Base-by-base conservation (phyloP, 2,888 invertebrate genomes). In the Caenorhabditis sp. region DNA sequence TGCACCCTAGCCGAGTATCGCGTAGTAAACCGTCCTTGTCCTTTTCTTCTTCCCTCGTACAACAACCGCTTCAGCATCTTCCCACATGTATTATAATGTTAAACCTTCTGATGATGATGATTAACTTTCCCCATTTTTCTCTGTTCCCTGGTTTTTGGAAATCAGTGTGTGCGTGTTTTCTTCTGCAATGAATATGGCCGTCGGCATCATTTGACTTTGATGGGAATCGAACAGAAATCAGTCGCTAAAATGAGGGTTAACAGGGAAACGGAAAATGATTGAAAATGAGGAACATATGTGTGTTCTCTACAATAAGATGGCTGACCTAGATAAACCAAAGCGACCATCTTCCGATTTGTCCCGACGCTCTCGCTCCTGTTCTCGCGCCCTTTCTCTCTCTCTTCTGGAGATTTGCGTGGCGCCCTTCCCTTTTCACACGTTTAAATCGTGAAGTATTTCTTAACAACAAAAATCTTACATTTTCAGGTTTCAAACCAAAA, bases 101-200 rank as follows among this genome's bases (percentile, higher is more conserved):
- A n/a, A 32, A 53, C 15, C 37, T 67, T 60, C 28, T 26, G 47
- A 47, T 47, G 47, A 28, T 32, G 9, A 6, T 32, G 32, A 32
- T 32, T 32, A 32, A 32, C 32, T 32, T 22, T n/a, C 22, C 15
- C 32, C 24, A 1, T 56, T 44, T 22, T 11, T n/a, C 51, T 55
- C 18, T 72, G 50, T 61, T 24, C 15, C 50, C 74, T 74, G 74
- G 53, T 74, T 74, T 58, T 67, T 60, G 15, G 37, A 51, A 74
- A 74, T 65, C 74, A 74, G 74, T 74, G 65, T 74, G 65, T 67
- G 58, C 65, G 65, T 74, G 74, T 71, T 47, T 74, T 55, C 47
- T 60, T 40, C 44, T 74, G 58, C 72, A 72, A 56, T 72, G 64
- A 72, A 72, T 50, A 28, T 60, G 62, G 37, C 50, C 60, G 44